Base-by-base conservation (phyloP, 2,113 vertebrate species). In the Mormyrus iriodes region DNA sequence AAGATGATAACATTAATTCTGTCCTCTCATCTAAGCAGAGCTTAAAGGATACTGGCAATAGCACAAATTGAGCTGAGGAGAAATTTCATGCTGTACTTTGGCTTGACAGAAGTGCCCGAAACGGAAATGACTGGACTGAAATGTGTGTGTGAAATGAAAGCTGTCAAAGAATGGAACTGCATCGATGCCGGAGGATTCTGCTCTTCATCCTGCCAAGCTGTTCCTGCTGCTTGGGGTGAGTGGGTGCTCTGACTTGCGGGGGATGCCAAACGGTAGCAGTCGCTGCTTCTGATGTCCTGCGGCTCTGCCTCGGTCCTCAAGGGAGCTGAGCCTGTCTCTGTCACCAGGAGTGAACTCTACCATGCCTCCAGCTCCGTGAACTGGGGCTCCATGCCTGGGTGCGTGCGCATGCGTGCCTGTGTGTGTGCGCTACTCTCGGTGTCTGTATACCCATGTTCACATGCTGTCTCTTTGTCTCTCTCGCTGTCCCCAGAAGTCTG, bases 401-500 rank as follows among this genome's bases (percentile, higher is more conserved):
- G 8, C 24, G 9, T 2, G 7, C 24, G 6, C 53, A 21, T n/a
- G 21, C n/a, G 58, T 58, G 55, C 21, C 1, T 58, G 6, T 58
- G 21, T 76, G 17, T 24, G 3, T 83, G 31, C 19, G 7, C n/a
- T n/a, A n/a, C 17, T 65, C 55, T 65, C 39, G 44, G 3, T 88
- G 61, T 31, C 21, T 49, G 19, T 39, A 5, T 85, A 12, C 13
- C 12, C 73, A 6, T 86, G 53, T 88, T 35, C 8, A 8, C 5
- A 0, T 48, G 35, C 58, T 48, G 10, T 52, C 48, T 84, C n/a
- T 4, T 6, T 48, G 4, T 48, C 46, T 31, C 61, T 48, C 0
- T 0, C 92, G 44, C n/a, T 31, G 55, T 89, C 17, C 84, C 21
- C 93, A 99, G 98, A 96, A 90, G 98, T 98, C 91, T 99, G 97